Evolutionary conservation across 2,888 invertebrate species (phyloP), one percentile per base, ranked within the genome.

Genomic region (Drosophila macrothrix): DNA sequence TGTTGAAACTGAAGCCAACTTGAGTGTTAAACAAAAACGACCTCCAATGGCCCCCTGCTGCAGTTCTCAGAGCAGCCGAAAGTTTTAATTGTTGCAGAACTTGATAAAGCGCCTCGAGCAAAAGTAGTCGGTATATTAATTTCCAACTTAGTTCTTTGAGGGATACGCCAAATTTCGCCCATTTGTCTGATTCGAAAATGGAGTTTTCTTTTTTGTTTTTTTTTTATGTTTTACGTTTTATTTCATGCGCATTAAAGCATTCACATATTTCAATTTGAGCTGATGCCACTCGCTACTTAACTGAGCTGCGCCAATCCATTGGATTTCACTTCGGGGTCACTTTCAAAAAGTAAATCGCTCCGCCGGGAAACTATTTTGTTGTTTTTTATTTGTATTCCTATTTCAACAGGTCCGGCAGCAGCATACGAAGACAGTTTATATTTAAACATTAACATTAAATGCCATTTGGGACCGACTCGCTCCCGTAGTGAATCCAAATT

Each of bases 11-110:
- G 14, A 16, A 33, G 31, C 54, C 31, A 31, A 53, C 7, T 46
- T 59, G 46, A 46, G 46, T 60, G 60, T 31, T 22, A 43, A 25
- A 46, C 7, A 28, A 31, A 19, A 54, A 35, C 10, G 10, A 25
- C 5, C 9, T 3, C 16, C 9, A 22, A 1, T 16, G 22, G 16
- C 19, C 53, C 53, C n/a, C 33, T 12, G 4, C 16, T 16, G 12
- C 10, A 49, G 19, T 22, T 14, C 22, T 43, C 3, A 1, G 43
- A 22, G 43, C 22, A 22, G 22, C 14, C 7, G 46, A 22, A 16
- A 52, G 28, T 29, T 37, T 52, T 29, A 61, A 61, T 61, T 61
- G 60, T 37, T 61, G 16, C 31, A 4, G 1, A 61, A 52, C n/a
- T 61, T 39, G 55, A 19, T 19, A 19, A 37, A 37, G 16, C 25